These are phyloP conservation scores for Aphelinus atriplicis DNA, from an alignment of 1,140 invertebrate species.

Conservation along the genomic window DNA sequence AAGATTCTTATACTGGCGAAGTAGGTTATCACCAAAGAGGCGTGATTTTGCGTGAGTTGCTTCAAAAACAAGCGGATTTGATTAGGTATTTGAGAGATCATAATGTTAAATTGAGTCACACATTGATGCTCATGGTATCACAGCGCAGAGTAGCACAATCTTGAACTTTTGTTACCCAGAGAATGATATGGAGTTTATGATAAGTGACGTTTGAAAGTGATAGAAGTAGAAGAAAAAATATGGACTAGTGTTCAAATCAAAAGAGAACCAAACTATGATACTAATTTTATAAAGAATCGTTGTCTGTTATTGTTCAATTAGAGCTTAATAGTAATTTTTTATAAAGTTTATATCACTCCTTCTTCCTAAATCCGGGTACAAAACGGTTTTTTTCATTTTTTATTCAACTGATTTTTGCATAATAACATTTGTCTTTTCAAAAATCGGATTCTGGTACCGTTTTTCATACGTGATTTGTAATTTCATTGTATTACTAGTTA, in stretches of 20 bases:
- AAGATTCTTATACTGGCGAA: slow-evolving; percentile 66
- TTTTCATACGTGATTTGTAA: slow-evolving; percentile 13
- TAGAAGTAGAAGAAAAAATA: slow-evolving; percentile 14
- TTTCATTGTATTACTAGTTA: slow-evolving; percentile 10
- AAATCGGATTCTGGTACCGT: neutral
- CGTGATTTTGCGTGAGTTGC: slow-evolving; percentile 69
- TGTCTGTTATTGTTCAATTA: slow-evolving; percentile 18
- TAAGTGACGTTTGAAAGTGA: slow-evolving; percentile 9
- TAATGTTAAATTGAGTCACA: slow-evolving; percentile 63
- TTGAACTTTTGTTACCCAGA: slow-evolving; percentile 39
- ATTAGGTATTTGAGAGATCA: slow-evolving; percentile 67
- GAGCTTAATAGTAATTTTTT: slow-evolving; percentile 26
- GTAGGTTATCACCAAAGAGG: slow-evolving; percentile 69
- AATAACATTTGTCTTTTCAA: slow-evolving; percentile 1
- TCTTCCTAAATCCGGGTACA: too few species aligned
- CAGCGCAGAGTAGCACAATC: slow-evolving; percentile 46
- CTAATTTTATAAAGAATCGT: slow-evolving; percentile 24
- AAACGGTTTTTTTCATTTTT: too few species aligned
- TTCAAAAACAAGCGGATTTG: slow-evolving; percentile 73
- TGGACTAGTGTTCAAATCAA: slow-evolving; percentile 10
- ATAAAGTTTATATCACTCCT: slow-evolving; percentile 17
- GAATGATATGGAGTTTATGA: slow-evolving; percentile 17
- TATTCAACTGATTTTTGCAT: slow-evolving; percentile 1
- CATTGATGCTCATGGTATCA: slow-evolving; percentile 60
- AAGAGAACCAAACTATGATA: slow-evolving; percentile 18